Percentiles rank a stretch among this genome's conserved stretches.
phyloP scores from a whole-genome alignment of 2,888 invertebrate genomes.

The Nomada fucata region DNA sequence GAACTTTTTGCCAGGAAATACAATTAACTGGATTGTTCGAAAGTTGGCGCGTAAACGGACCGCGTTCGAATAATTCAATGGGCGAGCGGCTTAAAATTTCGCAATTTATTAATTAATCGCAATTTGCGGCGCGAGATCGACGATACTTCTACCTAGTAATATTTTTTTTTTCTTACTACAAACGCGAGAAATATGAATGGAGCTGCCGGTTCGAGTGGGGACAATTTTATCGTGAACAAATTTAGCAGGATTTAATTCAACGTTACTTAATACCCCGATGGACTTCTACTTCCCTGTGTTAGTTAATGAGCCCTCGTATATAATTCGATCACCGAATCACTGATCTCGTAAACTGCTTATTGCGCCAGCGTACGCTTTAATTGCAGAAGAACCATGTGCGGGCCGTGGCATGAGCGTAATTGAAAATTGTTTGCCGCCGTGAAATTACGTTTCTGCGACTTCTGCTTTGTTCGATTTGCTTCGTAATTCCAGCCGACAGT shows the following conservation, averaged over 20 bases:
- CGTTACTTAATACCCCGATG: conserved; percentile 50
- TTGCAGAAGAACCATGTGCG: conserved; percentile 29
- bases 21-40: conserved; percentile 18
- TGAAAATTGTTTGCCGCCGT: conserved; percentile 41
- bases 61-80: conserved; percentile 22
- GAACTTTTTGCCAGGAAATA: conserved; percentile 13
- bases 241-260: conserved; percentile 43
- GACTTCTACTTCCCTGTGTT: conserved; percentile 60
- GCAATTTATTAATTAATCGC: conserved; percentile 24
- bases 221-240: neutral
- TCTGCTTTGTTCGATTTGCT: neutral
- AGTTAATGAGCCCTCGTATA: conserved; percentile 56
- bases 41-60: conserved; percentile 25
- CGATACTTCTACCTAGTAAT: conserved; percentile 1
- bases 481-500: no score
- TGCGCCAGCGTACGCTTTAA: conserved; percentile 41
- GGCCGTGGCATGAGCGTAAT: conserved; percentile 25
- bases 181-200: no score
- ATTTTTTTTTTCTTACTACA: no score
- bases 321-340: conserved; percentile 65
- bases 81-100: conserved; percentile 6
- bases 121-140: neutral
- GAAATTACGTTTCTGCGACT: conserved; percentile 4
- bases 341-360: conserved; percentile 56
- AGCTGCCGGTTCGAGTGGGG: no score